A percentile compares a stretch with the other conserved stretches of the same genome.
Evolutionary conservation across 30 jellyfish, hydroid and myxozoan species (phyloP).

Genomic region (Aurelia sp.): DNA sequence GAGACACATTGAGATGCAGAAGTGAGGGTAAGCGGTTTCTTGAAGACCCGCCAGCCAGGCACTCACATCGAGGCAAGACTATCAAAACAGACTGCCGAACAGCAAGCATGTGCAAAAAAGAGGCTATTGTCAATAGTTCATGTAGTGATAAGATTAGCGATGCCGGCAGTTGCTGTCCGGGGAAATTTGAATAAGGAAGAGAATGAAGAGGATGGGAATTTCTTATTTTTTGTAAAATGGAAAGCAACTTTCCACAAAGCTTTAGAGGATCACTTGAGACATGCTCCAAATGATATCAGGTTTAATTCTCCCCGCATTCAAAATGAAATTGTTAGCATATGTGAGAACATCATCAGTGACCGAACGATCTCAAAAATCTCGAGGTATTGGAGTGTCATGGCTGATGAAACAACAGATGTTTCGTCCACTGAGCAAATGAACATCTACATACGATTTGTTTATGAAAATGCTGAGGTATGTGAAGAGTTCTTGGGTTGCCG

Average conservation of each 20-base stretch:
- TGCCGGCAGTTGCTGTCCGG: slow-evolving; percentile 37
- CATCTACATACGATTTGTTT: slow-evolving; percentile 56
- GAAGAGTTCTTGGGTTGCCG: slow-evolving; percentile 65
- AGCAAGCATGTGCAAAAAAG: slow-evolving; percentile 48
- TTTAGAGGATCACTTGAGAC: no score
- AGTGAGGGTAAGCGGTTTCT: slow-evolving; percentile 37
- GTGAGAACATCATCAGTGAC: slow-evolving; percentile 4
- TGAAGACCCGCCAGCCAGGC: slow-evolving; percentile 57
- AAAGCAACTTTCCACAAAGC: no score
- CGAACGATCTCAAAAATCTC: slow-evolving; percentile 49
- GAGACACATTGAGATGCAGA: slow-evolving; percentile 47
- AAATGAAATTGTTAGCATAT: no score
- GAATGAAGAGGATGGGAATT: neutral
- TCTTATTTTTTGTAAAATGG: no score
- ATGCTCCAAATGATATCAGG: no score
- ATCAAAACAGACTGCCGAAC: slow-evolving; percentile 34
- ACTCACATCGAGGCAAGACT: slow-evolving; percentile 24
- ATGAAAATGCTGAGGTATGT: neutral
- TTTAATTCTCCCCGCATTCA: no score
- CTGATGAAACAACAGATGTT: slow-evolving; percentile 15
- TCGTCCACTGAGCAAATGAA: slow-evolving; percentile 16
- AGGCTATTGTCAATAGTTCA: slow-evolving; percentile 28
- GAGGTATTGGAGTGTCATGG: slow-evolving; percentile 53
- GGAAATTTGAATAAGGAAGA: slow-evolving; percentile 45
- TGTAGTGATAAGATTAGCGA: slow-evolving; percentile 40